Conservation (phyloP, 2,888 invertebrate genomes). For the Sphaeridia pumilis region DNA sequence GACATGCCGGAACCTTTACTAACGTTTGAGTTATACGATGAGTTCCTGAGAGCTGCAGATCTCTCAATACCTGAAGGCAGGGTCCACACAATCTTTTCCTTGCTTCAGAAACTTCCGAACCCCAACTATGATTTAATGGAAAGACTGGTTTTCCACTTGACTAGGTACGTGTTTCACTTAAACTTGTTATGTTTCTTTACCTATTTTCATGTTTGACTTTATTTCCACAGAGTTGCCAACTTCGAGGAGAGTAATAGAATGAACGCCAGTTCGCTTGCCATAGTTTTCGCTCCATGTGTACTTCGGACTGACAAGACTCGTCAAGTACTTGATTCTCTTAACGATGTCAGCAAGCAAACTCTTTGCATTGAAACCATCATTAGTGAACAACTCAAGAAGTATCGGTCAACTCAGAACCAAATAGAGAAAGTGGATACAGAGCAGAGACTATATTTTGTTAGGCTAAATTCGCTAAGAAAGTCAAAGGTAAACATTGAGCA, state of each 20-base stretch:
- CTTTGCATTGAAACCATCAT: constrained; percentile 83
- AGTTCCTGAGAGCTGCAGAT: constrained; percentile 79
- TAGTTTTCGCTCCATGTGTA: constrained; percentile 90
- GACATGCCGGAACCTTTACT: constrained; percentile 88
- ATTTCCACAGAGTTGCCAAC: constrained; percentile 55
- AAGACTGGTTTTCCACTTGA: constrained; percentile 80
- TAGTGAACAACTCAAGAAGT: constrained; percentile 68
- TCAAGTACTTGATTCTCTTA: constrained; percentile 82
- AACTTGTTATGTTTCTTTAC: not conserved
- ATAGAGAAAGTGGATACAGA: constrained; percentile 82
- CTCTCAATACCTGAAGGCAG: constrained; percentile 68
- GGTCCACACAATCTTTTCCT: constrained; percentile 70
- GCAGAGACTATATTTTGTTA: constrained; percentile 67
- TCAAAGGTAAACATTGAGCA: constrained; percentile 47
- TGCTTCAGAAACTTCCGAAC: constrained; percentile 77
- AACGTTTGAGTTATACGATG: constrained; percentile 87
- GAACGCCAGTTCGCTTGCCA: constrained; percentile 81
- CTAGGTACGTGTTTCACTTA: constrained; percentile 44
- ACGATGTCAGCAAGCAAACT: constrained; percentile 79
- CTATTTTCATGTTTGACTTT: constrained; percentile 13
- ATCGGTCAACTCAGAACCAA: constrained; percentile 73
- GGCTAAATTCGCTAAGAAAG: constrained; percentile 63
- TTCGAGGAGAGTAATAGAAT: constrained; percentile 81
- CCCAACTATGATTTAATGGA: constrained; percentile 83
- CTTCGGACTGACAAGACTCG: constrained; percentile 73